Percentiles rank a stretch among this genome's conserved stretches.
phyloP scores from a whole-genome alignment of 2,888 invertebrate species.

The Aphodius granarius region DNA sequence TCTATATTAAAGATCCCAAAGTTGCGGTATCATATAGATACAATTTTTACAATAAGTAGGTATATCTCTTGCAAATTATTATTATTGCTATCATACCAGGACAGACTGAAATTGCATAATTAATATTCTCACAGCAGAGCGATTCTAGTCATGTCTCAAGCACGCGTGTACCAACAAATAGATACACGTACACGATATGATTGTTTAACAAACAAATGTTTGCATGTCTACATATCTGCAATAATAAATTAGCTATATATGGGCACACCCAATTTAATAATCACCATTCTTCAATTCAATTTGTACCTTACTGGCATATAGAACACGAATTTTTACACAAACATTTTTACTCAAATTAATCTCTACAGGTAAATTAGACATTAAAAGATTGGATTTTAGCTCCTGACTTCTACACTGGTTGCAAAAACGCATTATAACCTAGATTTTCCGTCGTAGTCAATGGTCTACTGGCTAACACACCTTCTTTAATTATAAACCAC shows the following conservation, averaged over 20 bases:
- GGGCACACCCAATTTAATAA: not conserved
- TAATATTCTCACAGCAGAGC: not conserved
- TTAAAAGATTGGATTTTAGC: not conserved
- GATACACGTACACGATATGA: not conserved
- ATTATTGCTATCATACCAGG: no score
- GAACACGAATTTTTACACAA: not conserved
- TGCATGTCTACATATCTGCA: not conserved
- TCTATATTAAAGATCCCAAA: no score
- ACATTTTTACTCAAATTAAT: not conserved
- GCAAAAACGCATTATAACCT: not conserved
- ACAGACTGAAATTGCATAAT: not conserved
- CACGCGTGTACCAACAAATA: not conserved
- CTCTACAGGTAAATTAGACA: not conserved
- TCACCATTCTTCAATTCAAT: not conserved
- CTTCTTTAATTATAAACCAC: not conserved
- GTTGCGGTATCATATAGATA: no score
- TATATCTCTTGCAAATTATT: no score
- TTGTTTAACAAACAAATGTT: not conserved
- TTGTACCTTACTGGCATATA: not conserved
- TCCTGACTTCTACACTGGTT: not conserved
- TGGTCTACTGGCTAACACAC: not conserved
- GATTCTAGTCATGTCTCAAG: not conserved
- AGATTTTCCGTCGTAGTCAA: not conserved
- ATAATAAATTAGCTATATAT: not conserved
- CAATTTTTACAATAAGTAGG: no score